Evolutionary conservation across 2,113 vertebrate species (phyloP).

Genomic region (Cranoglanis bouderius): DNA sequence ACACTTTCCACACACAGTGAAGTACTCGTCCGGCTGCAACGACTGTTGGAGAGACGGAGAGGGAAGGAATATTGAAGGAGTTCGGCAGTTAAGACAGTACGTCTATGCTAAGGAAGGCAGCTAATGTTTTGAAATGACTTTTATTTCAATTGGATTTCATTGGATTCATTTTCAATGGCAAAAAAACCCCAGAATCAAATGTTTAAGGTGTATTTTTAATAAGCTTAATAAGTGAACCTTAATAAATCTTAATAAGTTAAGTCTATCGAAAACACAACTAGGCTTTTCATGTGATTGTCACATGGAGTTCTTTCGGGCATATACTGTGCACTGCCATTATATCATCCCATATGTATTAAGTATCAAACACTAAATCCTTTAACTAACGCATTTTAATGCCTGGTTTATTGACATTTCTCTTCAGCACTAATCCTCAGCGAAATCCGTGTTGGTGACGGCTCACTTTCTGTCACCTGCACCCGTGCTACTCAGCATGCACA

Average conservation of each 20-base stretch:
- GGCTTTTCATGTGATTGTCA: neutral
- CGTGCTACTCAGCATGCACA: neutral
- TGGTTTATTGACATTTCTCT: neutral
- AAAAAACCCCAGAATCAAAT: too few species aligned
- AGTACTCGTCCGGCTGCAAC: constrained; percentile 72
- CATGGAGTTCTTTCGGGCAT: neutral
- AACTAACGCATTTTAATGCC: neutral
- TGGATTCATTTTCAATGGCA: too few species aligned
- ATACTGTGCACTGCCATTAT: neutral
- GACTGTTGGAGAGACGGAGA: constrained; percentile 61
- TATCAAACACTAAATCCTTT: neutral
- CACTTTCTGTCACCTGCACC: neutral
- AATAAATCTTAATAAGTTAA: neutral
- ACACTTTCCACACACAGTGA: constrained; percentile 77
- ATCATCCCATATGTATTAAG: neutral
- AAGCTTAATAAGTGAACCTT: too few species aligned
- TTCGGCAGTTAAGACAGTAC: neutral
- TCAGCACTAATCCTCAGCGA: neutral
- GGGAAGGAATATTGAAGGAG: neutral
- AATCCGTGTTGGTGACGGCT: neutral
- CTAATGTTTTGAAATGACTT: neutral
- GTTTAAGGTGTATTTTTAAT: neutral
- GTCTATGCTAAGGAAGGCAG: neutral
- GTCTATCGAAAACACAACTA: neutral
- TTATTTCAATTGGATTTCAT: neutral